Conservation (phyloP, 2,888 invertebrate genomes). For the Amphipyra tragopoginis region DNA sequence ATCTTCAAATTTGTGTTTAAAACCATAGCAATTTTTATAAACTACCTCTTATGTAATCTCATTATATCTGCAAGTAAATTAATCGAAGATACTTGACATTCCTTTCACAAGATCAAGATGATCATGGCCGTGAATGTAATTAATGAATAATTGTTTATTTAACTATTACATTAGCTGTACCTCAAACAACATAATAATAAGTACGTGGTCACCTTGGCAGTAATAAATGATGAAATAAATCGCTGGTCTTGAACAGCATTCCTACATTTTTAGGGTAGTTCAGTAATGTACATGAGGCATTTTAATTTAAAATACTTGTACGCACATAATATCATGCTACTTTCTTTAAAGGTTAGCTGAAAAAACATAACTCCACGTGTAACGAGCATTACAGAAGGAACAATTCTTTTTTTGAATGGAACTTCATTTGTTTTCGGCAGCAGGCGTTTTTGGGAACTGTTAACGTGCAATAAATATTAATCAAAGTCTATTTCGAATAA, state of each 20-base stretch:
- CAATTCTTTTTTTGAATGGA: too few relatives aligned
- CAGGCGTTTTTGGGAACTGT: too few relatives aligned
- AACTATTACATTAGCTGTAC: slow-evolving; percentile 1
- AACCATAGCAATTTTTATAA: too few relatives aligned
- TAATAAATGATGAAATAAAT: slow-evolving; percentile 30
- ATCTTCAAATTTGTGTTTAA: too few relatives aligned
- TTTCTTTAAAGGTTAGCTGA: too few relatives aligned
- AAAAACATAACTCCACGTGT: too few relatives aligned
- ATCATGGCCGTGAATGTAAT: slow-evolving; percentile 7
- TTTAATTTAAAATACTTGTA: slow-evolving; percentile 24
- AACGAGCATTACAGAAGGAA: too few relatives aligned
- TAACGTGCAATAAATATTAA: too few relatives aligned
- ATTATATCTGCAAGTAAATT: background rate
- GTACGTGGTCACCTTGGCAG: background rate
- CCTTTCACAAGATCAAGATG: slow-evolving; percentile 1
- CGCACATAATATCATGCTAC: too few relatives aligned
- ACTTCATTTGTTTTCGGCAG: too few relatives aligned
- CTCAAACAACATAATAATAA: background rate
- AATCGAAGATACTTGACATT: slow-evolving; percentile 8
- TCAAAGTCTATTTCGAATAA: too few relatives aligned
- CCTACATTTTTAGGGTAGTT: slow-evolving; percentile 20
- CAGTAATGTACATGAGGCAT: slow-evolving; percentile 20
- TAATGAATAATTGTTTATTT: slow-evolving; percentile 5
- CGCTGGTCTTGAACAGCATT: slow-evolving; percentile 11
- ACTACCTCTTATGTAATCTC: too few relatives aligned